Base-by-base conservation (phyloP, 2,113 vertebrate genomes). In the Limanda limanda region DNA sequence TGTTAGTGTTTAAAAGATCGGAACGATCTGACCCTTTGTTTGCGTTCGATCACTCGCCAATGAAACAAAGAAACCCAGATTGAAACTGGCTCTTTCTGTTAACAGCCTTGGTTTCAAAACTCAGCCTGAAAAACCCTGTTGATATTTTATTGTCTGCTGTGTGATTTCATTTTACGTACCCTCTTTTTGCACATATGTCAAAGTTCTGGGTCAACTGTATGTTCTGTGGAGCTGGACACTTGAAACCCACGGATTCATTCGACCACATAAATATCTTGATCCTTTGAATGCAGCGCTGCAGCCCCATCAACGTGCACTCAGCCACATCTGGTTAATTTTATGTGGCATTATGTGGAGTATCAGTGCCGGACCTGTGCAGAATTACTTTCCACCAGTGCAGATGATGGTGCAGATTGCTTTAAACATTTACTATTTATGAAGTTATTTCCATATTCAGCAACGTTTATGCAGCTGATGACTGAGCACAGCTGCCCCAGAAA, bases 301-400 rank as follows among this genome's bases (percentile, higher is more conserved):
- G 31, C 31, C 6, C 5, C 31, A 7, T 31, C 31, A 1, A 7
- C 6, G 31, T 31, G 31, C 48, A 35, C 42, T 21, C 20, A 11
- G 64, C 37, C 18, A 54, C 73, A 82, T 77, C 51, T 75, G 55
- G 37, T 52, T n/a, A 71, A 76, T 45, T 57, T 65, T 12, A 62
- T 37, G 12, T 27, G 48, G 18, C 51, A 58, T 58, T 0, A 66
- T 58, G 6, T 18, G 13, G n/a, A 58, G 55, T 68, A 65, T 62
- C 3, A 65, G 7, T 17, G 20, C 11, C 66, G 67, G 51, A 63
- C 47, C 59, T 3, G 47, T 71, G 62, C 23, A 61, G 27, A 69
- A 31, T 69, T 67, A 27, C 61, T 61, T 62, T 63, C 13, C 14
- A 40, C 42, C 20, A 18, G 17, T 3, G 15, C 12, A 75, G 31